phyloP scores from a whole-genome alignment of 2,797 vertebrate genomes.

The Characodon lateralis region DNA sequence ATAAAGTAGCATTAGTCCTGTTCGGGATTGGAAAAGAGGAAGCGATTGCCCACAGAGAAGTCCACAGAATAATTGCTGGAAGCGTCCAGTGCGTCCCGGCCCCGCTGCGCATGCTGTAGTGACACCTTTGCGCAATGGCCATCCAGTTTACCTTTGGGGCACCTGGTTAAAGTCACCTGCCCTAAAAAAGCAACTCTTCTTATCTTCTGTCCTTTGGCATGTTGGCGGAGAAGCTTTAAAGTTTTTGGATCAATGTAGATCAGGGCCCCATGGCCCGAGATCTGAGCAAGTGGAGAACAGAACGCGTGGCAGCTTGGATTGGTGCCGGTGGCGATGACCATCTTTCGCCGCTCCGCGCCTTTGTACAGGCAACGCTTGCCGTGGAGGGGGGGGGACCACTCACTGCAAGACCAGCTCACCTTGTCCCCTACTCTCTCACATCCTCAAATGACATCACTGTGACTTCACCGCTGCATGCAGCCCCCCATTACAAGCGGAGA shows the following conservation, averaged over 20 bases:
- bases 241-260: slow-evolving; percentile 90
- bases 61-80: slow-evolving; percentile 84
- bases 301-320: slow-evolving; percentile 80
- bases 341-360: slow-evolving; percentile 87
- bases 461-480: slow-evolving; percentile 81
- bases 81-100: slow-evolving; percentile 87
- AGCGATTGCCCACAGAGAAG: slow-evolving; percentile 84
- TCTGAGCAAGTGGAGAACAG: slow-evolving; percentile 83
- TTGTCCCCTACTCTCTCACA: slow-evolving; percentile 74
- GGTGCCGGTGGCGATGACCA: slow-evolving; percentile 85
- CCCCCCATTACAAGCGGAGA: slow-evolving; percentile 60
- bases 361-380: slow-evolving; percentile 74
- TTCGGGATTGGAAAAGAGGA: slow-evolving; percentile 81
- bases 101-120: slow-evolving; percentile 91
- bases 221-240: slow-evolving; percentile 87
- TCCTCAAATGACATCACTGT: slow-evolving; percentile 87
- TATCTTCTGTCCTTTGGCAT: slow-evolving; percentile 93
- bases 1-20: slow-evolving; percentile 85
- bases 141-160: slow-evolving; percentile 92
- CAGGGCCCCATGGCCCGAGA: slow-evolving; percentile 83
- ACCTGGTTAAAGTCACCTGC: slow-evolving; percentile 95
- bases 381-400: slow-evolving; percentile 75
- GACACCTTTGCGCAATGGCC: slow-evolving; percentile 88
- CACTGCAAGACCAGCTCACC: slow-evolving; percentile 78
- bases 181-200: slow-evolving; percentile 96